Base-by-base conservation (phyloP, 92 coral and sea anemone genomes). In the Porites cylindrica region DNA sequence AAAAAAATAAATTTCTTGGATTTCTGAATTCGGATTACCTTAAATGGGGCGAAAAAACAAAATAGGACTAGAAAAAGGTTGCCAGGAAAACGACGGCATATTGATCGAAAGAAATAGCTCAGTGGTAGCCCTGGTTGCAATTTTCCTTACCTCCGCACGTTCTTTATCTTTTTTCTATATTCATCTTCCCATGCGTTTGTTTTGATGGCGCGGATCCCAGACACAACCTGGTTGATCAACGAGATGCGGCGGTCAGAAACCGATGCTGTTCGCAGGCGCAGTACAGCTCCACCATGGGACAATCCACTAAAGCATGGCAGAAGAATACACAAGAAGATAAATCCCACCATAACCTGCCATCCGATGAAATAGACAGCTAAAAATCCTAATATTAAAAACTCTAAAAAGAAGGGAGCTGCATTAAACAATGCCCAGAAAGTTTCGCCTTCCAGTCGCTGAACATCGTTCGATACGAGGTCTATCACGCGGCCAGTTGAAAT, bases 401-500 rank as follows among this genome's bases (percentile, higher is more conserved):
- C 47, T 9, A 23, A 47, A 21, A 69, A 24, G 20, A 7, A 11
- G 18, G n/a, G n/a, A 16, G 21, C 20, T 62, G 19, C 66, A 20
- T 14, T 16, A 24, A 62, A 62, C 6, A 62, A 14, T 1, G 8
- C 4, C 16, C 18, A 16, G n/a, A 62, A 7, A 16, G 66, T 62
- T 7, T 62, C 66, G 8, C 20, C 66, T n/a, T 62, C 66, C 66
- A 62, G 13, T 62, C 66, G 66, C 21, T 62, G 66, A 16, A 62
- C 66, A 62, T 62, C 61, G 61, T 56, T 56, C 61, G 61, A 56
- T 56, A 56, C 61, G 16, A 56, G 61, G 8, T 56, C 61, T 10
- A n/a, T 69, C 16, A 69, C 74, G 43, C 17, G 74, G 9, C 74
- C 74, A 10, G 74, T 69, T 69, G 74, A 23, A 38, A 23, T 21